A percentile compares a stretch with the other conserved stretches of the same genome.
These are phyloP conservation scores for Drosophila sucinea DNA, from an alignment of 1,140 invertebrate genomes.

Conservation along the genomic window DNA sequence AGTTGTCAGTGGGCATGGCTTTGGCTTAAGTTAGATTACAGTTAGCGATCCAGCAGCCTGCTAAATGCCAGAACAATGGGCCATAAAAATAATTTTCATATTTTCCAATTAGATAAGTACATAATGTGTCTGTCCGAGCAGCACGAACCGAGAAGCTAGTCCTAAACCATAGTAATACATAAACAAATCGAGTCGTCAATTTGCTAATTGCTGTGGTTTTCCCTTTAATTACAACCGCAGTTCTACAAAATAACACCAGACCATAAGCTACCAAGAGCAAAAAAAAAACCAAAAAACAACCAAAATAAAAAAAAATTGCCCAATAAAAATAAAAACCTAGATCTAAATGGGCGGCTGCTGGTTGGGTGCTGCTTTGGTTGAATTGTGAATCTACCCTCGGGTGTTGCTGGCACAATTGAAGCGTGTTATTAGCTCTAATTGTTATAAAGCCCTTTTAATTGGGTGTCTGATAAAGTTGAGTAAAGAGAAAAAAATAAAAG, in stretches of 20 bases:
- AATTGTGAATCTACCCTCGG: constrained; percentile 39
- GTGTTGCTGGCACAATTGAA: constrained; percentile 75
- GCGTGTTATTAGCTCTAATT: constrained; percentile 80
- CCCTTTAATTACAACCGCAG: constrained; percentile 71
- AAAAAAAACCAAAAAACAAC: constrained; percentile 21
- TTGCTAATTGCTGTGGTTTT: constrained; percentile 78
- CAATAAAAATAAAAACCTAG: constrained; percentile 30
- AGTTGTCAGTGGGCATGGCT: constrained; percentile 28
- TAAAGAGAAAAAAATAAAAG: constrained; percentile 46
- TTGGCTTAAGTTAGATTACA: constrained; percentile 34
- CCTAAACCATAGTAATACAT: constrained; percentile 53
- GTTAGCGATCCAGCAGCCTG: constrained; percentile 11
- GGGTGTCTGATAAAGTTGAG: constrained; percentile 78
- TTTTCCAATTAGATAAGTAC: constrained; percentile 72
- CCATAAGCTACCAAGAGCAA: constrained; percentile 39
- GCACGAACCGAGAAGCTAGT: constrained; percentile 13
- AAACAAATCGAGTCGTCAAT: constrained; percentile 79
- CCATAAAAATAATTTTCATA: constrained; percentile 34
- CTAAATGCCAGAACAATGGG: constrained; percentile 56
- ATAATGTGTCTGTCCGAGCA: constrained; percentile 18
- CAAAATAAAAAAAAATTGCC: constrained; percentile 24
- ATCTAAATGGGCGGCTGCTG: constrained; percentile 8
- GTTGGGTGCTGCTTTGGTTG: constrained; percentile 10
- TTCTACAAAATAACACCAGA: constrained; percentile 52
- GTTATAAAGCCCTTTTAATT: constrained; percentile 81